Base-by-base conservation (phyloP, 2,113 vertebrate genomes). In the Gobiocypris rarus region DNA sequence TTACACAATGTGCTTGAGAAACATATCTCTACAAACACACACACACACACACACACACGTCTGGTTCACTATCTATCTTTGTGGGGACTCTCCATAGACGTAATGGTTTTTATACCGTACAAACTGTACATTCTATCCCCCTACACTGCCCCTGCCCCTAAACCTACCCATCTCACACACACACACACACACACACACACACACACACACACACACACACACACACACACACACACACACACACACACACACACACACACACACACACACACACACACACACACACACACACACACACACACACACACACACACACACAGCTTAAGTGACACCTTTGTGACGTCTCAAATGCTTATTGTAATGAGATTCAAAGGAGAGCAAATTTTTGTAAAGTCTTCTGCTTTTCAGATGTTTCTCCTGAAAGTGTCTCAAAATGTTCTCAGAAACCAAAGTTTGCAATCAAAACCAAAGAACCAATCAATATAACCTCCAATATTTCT, bases 1-100 rank as follows among this genome's bases (percentile, higher is more conserved):
- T 84, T 71, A 70, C 83, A 48, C 75, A 70, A 78, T 17, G 31
- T 41, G 17, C 34, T 69, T 69, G 4, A 41, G 65, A 69, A 41
- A 70, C 19, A 41, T 8, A 41, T 41, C 34, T 70, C 34, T 41
- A 41, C 67, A 41, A 1, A 10, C 38, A 69, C 17, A 67, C 63
- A 67, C 15, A 17, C 34, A 69, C 34, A 69, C 65, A 69, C 34
- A 4, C 65, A 67, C 34, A 69, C 34, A 69, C 65, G n/a, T n/a
- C n/a, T n/a, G n/a, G n/a, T n/a, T n/a, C n/a, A n/a, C n/a, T n/a
- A n/a, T n/a, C n/a, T n/a, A n/a, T n/a, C n/a, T n/a, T n/a, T n/a
- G n/a, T n/a, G n/a, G n/a, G n/a, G n/a, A n/a, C n/a, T n/a, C n/a
- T n/a, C n/a, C n/a, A n/a, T n/a, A n/a, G n/a, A n/a, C n/a, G n/a